Conservation (phyloP, 2,888 invertebrate genomes). For the Barypeithes pellucidus region DNA sequence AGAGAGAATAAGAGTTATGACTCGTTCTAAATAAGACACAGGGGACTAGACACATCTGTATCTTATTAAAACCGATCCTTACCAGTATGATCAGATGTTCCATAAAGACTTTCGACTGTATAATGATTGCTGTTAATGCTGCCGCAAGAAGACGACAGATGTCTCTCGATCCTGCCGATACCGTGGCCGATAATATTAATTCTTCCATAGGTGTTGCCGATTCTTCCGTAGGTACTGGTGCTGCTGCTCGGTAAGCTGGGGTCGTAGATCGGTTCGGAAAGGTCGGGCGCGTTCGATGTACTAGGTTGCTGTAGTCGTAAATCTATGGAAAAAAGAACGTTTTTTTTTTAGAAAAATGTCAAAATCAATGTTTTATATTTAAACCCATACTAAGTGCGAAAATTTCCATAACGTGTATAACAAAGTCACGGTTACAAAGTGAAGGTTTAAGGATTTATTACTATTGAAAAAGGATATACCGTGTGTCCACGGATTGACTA, state of each 20-base stretch:
- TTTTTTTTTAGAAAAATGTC: no score
- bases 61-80: no score
- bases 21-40: no score
- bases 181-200: slow-evolving; percentile 73
- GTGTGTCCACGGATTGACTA: no score
- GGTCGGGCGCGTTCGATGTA: slow-evolving; percentile 44
- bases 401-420: no score
- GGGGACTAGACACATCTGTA: no score
- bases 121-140: slow-evolving; percentile 72
- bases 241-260: slow-evolving; percentile 64
- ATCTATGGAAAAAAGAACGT: slow-evolving; percentile 37
- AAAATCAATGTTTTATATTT: no score
- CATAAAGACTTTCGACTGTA: slow-evolving; percentile 70
- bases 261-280: slow-evolving; percentile 62
- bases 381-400: no score
- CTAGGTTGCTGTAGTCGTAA: slow-evolving; percentile 47
- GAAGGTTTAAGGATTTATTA: no score
- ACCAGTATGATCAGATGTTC: slow-evolving; percentile 63
- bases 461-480: no score
- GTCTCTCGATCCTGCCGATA: slow-evolving; percentile 74
- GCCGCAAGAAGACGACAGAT: slow-evolving; percentile 79
- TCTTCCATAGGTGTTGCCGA: slow-evolving; percentile 72
- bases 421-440: no score
- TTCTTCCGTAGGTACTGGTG: slow-evolving; percentile 67
- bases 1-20: no score